A percentile compares a stretch with the other conserved stretches of the same genome.
Evolutionary conservation across 2,888 invertebrate genomes (phyloP).

Genomic region (Dastarcus helophoroides): DNA sequence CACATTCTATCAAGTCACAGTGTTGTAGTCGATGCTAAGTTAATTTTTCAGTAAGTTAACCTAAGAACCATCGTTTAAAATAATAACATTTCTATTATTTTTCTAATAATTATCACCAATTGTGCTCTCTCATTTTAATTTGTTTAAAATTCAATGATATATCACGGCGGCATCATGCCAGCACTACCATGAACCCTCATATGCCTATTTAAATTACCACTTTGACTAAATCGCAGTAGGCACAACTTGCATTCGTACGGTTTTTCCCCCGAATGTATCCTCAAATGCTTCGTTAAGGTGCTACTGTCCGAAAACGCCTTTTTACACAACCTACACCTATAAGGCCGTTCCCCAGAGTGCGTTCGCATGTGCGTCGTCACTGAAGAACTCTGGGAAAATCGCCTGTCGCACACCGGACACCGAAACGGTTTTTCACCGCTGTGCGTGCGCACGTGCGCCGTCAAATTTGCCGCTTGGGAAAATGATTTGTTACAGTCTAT

Average conservation of each 20-base stretch:
- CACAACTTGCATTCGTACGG: conserved; percentile 98
- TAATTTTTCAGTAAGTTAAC: no score
- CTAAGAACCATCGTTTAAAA: no score
- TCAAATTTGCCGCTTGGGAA: conserved; percentile 96
- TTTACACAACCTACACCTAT: conserved; percentile 86
- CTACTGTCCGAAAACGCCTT: conserved; percentile 99
- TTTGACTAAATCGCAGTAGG: conserved; percentile 90
- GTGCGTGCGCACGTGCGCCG: conserved; percentile 92
- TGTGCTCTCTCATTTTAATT: no score
- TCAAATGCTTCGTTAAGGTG: conserved; percentile 91
- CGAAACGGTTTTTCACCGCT: conserved; percentile 94
- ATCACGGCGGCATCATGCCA: conserved; percentile 25
- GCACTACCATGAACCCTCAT: conserved; percentile 91
- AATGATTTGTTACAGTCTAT: conserved; percentile 94
- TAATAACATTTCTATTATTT: no score
- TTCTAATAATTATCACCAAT: no score
- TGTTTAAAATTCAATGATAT: no score
- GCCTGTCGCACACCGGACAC: conserved; percentile 92
- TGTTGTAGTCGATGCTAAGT: no score
- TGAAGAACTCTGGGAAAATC: conserved; percentile 90
- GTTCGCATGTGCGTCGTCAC: conserved; percentile 99
- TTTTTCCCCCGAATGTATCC: conserved; percentile 87
- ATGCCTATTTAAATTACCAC: conserved; percentile 96
- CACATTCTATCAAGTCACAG: no score
- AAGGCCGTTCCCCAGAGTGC: conserved; percentile 99